A percentile compares a stretch with the other conserved stretches of the same genome.
These are phyloP conservation scores for Plagodis pulveraria DNA, from an alignment of 2,888 invertebrate genomes.

Conservation along the genomic window DNA sequence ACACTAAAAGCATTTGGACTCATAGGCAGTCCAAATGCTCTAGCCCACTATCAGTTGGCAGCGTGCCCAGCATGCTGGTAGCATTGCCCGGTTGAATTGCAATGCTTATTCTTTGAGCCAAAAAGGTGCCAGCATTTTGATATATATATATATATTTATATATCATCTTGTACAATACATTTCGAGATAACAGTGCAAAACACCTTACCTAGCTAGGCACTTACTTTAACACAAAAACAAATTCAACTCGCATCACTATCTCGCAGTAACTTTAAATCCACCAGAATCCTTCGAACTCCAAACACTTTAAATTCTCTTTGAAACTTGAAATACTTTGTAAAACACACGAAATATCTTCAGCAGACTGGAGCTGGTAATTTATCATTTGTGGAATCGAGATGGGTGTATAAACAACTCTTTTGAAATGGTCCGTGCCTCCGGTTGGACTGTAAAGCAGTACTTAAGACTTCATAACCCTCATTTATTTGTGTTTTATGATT, in stretches of 20 bases:
- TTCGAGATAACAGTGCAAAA: too few species aligned
- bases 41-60: too few species aligned
- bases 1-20: too few species aligned
- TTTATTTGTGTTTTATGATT: too few species aligned
- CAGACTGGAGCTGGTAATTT: conserved; percentile 52
- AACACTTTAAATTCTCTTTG: conserved; percentile 22
- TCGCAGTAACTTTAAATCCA: conserved; percentile 14
- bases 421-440: conserved; percentile 45
- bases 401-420: conserved; percentile 48
- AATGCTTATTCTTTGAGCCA: too few species aligned
- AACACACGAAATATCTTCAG: conserved; percentile 40
- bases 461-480: neutral
- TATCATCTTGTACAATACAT: too few species aligned
- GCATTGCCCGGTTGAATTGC: too few species aligned
- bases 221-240: conserved; percentile 7
- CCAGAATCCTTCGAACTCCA: conserved; percentile 10
- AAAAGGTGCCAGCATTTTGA: too few species aligned
- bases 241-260: conserved; percentile 11
- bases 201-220: neutral
- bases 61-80: too few species aligned
- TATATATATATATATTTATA: too few species aligned
- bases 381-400: conserved; percentile 52
- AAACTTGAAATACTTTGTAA: conserved; percentile 22
- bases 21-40: too few species aligned
- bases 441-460: conserved; percentile 17